Evolutionary conservation across 1,140 invertebrate species (phyloP), one percentile per base, ranked within the genome.

Genomic region (Tachypleus tridentatus): DNA sequence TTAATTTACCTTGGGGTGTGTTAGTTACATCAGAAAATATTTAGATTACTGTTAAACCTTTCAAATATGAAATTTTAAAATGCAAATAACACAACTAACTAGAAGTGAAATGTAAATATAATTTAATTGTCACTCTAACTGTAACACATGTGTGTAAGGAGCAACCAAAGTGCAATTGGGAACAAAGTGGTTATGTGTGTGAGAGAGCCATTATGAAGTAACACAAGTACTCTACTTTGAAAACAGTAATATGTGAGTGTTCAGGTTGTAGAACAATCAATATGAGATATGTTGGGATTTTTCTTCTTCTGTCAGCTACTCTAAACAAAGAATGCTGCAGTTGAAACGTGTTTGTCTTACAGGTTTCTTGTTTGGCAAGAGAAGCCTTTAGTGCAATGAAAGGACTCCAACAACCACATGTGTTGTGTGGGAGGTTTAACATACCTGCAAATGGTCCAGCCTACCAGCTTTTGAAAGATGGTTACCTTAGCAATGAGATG

Each of bases 401-500:
- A 49, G 64, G 61, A n/a, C 60, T 60, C 9, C 58, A 57, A 49
- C 64, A 60, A 11, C 69, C 69, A 29, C 54, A 65, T 47, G 53
- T 70, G 6, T 8, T 70, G 51, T 67, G 64, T 58, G 69, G 69
- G 3, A 62, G 64, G 54, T 66, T 70, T 60, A 70, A 70, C 51
- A 64, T 70, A 51, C 47, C 49, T 8, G 66, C 67, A 66, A 60
- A 52, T 51, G 59, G 62, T 56, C 61, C 64, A 7, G 52, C 67
- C 5, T 70, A 68, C 56, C 69, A 70, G 49, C 51, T 70, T 57
- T 60, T 70, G 57, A 59, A 54, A 57, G 67, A 70, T 63, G 69
- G 69, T 4, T 70, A 68, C 58, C 62, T 70, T 57, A 70, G 60
- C 57, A 66, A 70, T 61, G 69, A 68, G n/a, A 70, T 66, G 64